Percentiles rank a stretch among this genome's conserved stretches.
Conservation (phyloP, 2,113 vertebrate species). For the Speoplatyrhinus poulsoni region DNA sequence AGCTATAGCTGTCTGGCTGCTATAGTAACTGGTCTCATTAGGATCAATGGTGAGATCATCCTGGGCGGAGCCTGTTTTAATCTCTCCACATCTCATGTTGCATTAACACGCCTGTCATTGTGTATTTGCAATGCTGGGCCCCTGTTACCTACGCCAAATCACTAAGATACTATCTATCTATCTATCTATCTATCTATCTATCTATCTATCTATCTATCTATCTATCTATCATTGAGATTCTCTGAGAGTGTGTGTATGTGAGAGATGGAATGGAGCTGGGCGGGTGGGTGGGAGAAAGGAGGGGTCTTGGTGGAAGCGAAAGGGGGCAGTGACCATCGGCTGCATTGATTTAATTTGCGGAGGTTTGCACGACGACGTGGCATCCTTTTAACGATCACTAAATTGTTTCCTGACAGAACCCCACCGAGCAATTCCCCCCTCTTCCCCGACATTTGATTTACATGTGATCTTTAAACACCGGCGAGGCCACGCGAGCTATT, state of each 20-base stretch:
- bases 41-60: conserved; percentile 66
- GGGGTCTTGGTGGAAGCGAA: conserved; percentile 61
- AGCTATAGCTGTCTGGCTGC: conserved; percentile 41
- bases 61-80: conserved; percentile 65
- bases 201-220: conserved; percentile 22
- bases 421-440: conserved; percentile 80
- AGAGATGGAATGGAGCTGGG: conserved; percentile 17
- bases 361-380: conserved; percentile 80
- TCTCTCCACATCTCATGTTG: conserved; percentile 64
- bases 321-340: conserved; percentile 68
- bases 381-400: conserved; percentile 90
- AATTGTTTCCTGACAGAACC: conserved; percentile 94
- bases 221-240: conserved; percentile 7
- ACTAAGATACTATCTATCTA: background rate
- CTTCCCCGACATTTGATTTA: conserved; percentile 92
- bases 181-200: background rate
- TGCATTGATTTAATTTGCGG: conserved; percentile 81
- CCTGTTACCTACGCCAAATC: conserved; percentile 46
- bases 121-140: conserved; percentile 49
- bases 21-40: conserved; percentile 67
- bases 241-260: conserved; percentile 27
- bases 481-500: conserved; percentile 78
- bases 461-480: conserved; percentile 97
- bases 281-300: background rate
- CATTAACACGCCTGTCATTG: conserved; percentile 67